Evolutionary conservation across 2,113 vertebrate genomes (phyloP), one percentile per base, ranked within the genome.

Genomic region (Etheostoma spectabile): DNA sequence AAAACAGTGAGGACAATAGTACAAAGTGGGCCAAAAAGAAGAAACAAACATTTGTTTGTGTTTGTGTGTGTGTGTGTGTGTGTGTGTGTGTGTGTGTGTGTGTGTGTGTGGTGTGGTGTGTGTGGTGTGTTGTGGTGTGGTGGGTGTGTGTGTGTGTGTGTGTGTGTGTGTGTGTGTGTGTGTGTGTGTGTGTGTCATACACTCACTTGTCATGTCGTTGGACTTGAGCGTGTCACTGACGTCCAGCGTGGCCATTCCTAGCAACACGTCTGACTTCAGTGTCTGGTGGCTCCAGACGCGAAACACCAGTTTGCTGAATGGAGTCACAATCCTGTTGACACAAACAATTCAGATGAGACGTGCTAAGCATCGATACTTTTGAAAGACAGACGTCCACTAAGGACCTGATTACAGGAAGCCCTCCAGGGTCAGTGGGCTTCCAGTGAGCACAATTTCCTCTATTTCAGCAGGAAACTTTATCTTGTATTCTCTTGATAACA

Each of bases 231-330:
- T 99, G 86, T 98, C 97, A 11, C 96, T 96, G 91, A 99, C 92
- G 88, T 99, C 97, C 92, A 99, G 93, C 30, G 93, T 93, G 86
- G 98, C 97, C 77, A 96, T 95, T 85, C 98, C 98, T 56, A 99
- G 94, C 73, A 99, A 88, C 80, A 97, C 95, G 73, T 99, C 98
- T 2, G 98, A 96, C 92, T 99, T 99, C 67, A 99, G 91, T 0
- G 98, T 99, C 86, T 99, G 98, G 93, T 99, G 97, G 94, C 98
- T 99, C 98, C 98, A 99, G 27, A 99, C 98, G 11, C 97, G 95
- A 74, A 99, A 99, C 88, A 93, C 92, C 89, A 99, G 94, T 93
- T 97, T 98, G 95, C 98, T 99, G 91, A 97, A 95, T 24, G 98
- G 98, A 57, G 97, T 98, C 81, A 99, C 98, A 10, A 99, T 99